A percentile compares a stretch with the other conserved stretches of the same genome.
Conservation (phyloP, 2,113 vertebrate genomes). For the Mesembrinibis cayennensis region DNA sequence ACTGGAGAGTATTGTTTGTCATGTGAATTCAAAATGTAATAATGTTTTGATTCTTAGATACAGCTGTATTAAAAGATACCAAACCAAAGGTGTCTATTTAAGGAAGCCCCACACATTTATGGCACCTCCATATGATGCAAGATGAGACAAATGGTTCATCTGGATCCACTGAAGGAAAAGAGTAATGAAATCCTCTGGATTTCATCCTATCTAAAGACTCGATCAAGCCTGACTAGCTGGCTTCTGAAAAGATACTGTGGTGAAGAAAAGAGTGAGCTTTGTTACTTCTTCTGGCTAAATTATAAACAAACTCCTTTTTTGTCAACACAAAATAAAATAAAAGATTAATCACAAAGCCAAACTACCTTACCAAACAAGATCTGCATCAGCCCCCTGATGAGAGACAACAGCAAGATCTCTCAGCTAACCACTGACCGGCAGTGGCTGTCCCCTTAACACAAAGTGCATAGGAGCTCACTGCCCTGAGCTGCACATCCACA, state of each 20-base stretch:
- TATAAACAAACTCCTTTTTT: not conserved
- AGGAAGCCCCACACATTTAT: not conserved
- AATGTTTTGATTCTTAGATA: not conserved
- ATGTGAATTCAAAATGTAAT: not conserved
- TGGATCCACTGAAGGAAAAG: not conserved
- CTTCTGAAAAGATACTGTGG: not conserved
- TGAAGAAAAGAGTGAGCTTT: not conserved
- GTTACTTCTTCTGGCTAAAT: not conserved
- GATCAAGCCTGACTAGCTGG: not conserved
- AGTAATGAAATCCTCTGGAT: not conserved
- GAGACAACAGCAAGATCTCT: not conserved
- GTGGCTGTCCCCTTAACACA: not conserved
- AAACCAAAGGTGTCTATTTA: not conserved
- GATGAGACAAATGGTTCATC: not conserved
- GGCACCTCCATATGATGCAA: not conserved
- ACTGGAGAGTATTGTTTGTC: not conserved
- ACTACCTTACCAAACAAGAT: not conserved
- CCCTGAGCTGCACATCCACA: not conserved
- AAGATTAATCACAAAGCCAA: not conserved
- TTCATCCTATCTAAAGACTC: not conserved
- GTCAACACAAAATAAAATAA: not conserved
- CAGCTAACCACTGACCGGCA: not conserved
- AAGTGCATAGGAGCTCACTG: not conserved
- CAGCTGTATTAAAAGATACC: not conserved
- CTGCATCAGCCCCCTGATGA: not conserved